Evolutionary conservation across 2,113 vertebrate genomes (phyloP).

Genomic region (Tachysurus fulvidraco): DNA sequence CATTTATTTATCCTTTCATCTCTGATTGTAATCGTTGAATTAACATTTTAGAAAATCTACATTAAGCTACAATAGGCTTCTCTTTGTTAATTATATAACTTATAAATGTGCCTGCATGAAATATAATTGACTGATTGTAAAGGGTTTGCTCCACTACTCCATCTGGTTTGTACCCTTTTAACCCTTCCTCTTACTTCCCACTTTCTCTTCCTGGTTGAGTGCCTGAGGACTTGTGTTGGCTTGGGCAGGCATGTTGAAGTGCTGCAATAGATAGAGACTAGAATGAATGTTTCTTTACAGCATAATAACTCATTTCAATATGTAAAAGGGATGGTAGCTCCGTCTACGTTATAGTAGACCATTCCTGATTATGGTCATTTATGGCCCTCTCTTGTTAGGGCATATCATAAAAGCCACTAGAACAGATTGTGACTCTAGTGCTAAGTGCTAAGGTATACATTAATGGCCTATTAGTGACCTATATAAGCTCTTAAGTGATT

Average conservation of each 20-base stretch:
- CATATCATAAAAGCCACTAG: slow-evolving; percentile 23
- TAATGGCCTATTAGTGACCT: slow-evolving; percentile 54
- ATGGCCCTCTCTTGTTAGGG: not conserved
- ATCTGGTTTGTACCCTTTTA: slow-evolving; percentile 42
- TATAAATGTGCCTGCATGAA: not conserved
- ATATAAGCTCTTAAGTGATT: slow-evolving; percentile 42
- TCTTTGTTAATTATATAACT: not conserved
- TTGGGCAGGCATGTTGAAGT: slow-evolving; percentile 19
- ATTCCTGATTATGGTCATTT: slow-evolving; percentile 13
- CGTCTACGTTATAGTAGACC: not conserved
- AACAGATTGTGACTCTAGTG: slow-evolving; percentile 50
- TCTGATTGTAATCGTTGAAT: not conserved
- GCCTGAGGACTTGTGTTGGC: slow-evolving; percentile 33
- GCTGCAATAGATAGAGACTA: not conserved
- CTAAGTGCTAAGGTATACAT: slow-evolving; percentile 36
- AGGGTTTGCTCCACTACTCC: not conserved
- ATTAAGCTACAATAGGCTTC: not conserved
- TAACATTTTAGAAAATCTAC: not conserved
- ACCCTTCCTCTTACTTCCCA: slow-evolving; percentile 15
- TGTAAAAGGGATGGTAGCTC: not conserved
- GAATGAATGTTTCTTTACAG: slow-evolving; percentile 19
- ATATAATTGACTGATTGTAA: slow-evolving; percentile 11
- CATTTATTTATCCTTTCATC: slow-evolving; percentile 11
- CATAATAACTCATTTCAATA: slow-evolving; percentile 23
- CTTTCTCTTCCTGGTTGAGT: slow-evolving; percentile 36